phyloP scores from a whole-genome alignment of 2,113 vertebrate genomes.

The Triplophysa rosa region DNA sequence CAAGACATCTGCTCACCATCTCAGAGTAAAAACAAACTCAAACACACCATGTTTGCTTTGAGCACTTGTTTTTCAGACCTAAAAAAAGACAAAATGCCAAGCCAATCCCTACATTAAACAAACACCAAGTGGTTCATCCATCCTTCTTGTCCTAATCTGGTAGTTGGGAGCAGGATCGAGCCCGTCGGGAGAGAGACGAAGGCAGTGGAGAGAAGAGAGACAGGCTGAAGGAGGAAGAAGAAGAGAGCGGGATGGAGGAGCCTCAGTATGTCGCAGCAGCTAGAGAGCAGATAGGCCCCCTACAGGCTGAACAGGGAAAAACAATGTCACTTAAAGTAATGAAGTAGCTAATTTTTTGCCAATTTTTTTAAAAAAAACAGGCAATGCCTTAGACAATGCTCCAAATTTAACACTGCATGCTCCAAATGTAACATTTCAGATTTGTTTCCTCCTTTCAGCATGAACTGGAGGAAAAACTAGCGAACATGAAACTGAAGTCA shows the following conservation, averaged over 20 bases:
- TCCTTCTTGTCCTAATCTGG: background rate
- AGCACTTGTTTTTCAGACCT: too few relatives aligned
- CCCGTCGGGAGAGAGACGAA: slow-evolving; percentile 66
- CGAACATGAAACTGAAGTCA: slow-evolving; percentile 71
- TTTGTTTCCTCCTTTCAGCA: slow-evolving; percentile 60
- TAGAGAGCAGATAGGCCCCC: slow-evolving; percentile 75
- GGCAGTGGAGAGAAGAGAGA: slow-evolving; percentile 78
- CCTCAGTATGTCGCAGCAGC: slow-evolving; percentile 78
- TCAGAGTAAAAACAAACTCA: slow-evolving; percentile 70
- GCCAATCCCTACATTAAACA: too few relatives aligned
- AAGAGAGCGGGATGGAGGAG: slow-evolving; percentile 84
- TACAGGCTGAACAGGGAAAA: slow-evolving; percentile 80
- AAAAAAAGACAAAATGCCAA: too few relatives aligned
- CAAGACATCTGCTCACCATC: slow-evolving; percentile 82
- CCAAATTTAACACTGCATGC: too few relatives aligned
- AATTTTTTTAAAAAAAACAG: too few relatives aligned
- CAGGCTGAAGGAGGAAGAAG: slow-evolving; percentile 77
- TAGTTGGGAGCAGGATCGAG: slow-evolving; percentile 86
- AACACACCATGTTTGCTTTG: background rate
- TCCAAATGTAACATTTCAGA: background rate
- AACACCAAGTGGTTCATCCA: background rate
- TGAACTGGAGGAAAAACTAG: slow-evolving; percentile 73
- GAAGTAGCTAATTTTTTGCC: too few relatives aligned
- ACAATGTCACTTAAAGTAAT: slow-evolving; percentile 82
- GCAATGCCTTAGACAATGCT: too few relatives aligned